Evolutionary conservation across 2,888 invertebrate species (phyloP), one percentile per base, ranked within the genome.

Genomic region (Lithophane socia): DNA sequence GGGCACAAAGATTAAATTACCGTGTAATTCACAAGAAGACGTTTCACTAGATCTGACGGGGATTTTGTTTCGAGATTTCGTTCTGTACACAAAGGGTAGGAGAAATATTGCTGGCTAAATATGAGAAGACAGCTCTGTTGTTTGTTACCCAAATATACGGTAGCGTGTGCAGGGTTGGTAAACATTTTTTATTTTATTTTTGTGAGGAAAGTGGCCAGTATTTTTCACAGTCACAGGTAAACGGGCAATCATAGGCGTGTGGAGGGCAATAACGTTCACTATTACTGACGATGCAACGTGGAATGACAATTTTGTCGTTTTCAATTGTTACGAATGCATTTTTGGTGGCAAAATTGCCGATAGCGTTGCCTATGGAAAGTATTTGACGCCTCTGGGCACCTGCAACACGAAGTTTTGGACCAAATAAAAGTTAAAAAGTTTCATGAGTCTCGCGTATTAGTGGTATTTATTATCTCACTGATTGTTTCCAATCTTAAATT

Each of bases 81-180:
- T 90, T 88, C 82, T 77, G 82, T 68, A 88, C 84, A 89, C 92
- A 92, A 90, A 91, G 90, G 90, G 88, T 86, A 84, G 79, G 88
- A 91, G 93, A 93, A 92, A 93, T 92, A 93, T 93, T 93, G 92
- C 91, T 84, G 77, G 86, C 89, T 90, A 91, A 92, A 93, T 92
- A 90, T 90, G 89, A 91, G 86, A 84, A 89, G 92, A 92, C 92
- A 92, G 90, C 79, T 83, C 86, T 85, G 90, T 88, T 92, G 90
- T 91, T 91, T 90, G 89, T 89, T 88, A 88, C 87, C 89, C 87
- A 90, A 92, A 92, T 92, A 89, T 89, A 89, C 86, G 87, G 81
- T 80, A 80, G 80, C 79, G 77, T 80, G 84, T 65, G 56, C 67
- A 89, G 91, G 91, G 91, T 47, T 89, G 83, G 5, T 21, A 12